Evolutionary conservation across 2,113 vertebrate species (phyloP), one percentile per base, ranked within the genome.

Genomic region (Archilochus colubris): DNA sequence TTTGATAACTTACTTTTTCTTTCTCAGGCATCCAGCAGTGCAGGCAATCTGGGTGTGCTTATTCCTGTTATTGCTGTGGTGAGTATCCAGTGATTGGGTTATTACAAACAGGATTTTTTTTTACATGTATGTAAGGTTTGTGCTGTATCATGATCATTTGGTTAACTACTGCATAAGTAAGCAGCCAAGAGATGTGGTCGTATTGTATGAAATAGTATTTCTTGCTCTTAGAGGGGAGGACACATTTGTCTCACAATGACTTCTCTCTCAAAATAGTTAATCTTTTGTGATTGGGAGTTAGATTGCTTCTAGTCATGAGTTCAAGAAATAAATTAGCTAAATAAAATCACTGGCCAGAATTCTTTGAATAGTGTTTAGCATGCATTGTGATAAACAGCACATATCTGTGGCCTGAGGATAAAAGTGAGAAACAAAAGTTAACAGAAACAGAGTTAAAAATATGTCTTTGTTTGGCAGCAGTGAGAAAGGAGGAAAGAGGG

Each of bases 51-150:
- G 70, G 99, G 99, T 38, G 99, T 99, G 55, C 98, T 99, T 54
- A 99, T 99, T 93, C 99, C 99, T 67, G 99, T 99, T 27, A 99
- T 99, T 92, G 99, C 99, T 93, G 99, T 99, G 99, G 99, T 99
- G 95, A 99, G 99, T 98, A 87, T 57, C 68, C 67, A 55, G 1
- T 44, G 27, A 3, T 33, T 38, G 40, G 10, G 10, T 44, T 55
- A 53, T 53, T 91, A 55, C 10, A 80, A 82, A 66, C 23, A 43
- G 44, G 43, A 2, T 51, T 12, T 6, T 85, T 90, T 82, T 81
- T 43, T 88, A 0, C 3, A 2, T 61, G 13, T 58, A 3, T 72
- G 21, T 53, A 53, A n/a, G 79, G 20, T 3, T 9, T 5, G 4
- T 67, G 22, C 20, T 66, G 14, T 91, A 81, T 70, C 15, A 27